A percentile compares a stretch with the other conserved stretches of the same genome.
Evolutionary conservation across 2,113 vertebrate species (phyloP).

Genomic region (Tetraodon nigroviridis): DNA sequence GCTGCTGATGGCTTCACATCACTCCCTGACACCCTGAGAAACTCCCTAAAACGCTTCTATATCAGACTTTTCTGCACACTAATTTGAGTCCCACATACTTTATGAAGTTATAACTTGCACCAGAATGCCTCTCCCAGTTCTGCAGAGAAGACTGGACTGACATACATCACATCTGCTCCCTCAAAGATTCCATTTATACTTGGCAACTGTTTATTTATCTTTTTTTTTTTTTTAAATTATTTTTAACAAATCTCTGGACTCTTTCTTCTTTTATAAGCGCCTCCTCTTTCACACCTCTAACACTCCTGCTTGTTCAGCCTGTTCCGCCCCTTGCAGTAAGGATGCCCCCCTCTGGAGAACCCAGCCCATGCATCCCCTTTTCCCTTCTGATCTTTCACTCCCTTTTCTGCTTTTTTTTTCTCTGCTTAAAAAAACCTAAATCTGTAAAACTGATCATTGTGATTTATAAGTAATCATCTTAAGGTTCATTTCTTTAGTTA

Average conservation of each 20-base stretch:
- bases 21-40: conserved; percentile 33
- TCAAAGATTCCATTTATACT: too few species aligned
- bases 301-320: conserved; percentile 9
- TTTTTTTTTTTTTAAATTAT: background rate
- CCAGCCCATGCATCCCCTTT: conserved; percentile 18
- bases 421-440: too few species aligned
- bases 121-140: conserved; percentile 39
- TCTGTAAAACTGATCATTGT: too few species aligned
- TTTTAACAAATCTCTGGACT: background rate
- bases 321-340: conserved; percentile 42
- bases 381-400: conserved; percentile 10
- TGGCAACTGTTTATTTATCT: too few species aligned
- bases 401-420: background rate
- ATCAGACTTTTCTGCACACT: conserved; percentile 7
- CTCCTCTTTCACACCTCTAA: conserved; percentile 1
- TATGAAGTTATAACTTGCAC: conserved; percentile 17
- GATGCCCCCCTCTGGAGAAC: conserved; percentile 22
- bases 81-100: background rate
- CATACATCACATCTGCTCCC: too few species aligned
- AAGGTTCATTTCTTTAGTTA: too few species aligned
- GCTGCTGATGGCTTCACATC: conserved; percentile 29
- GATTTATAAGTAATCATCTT: too few species aligned
- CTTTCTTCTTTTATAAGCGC: background rate
- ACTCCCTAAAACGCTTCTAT: conserved; percentile 52
- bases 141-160: background rate